Evolutionary conservation across 2,113 vertebrate genomes (phyloP), one percentile per base, ranked within the genome.

Genomic region (Gambusia affinis): DNA sequence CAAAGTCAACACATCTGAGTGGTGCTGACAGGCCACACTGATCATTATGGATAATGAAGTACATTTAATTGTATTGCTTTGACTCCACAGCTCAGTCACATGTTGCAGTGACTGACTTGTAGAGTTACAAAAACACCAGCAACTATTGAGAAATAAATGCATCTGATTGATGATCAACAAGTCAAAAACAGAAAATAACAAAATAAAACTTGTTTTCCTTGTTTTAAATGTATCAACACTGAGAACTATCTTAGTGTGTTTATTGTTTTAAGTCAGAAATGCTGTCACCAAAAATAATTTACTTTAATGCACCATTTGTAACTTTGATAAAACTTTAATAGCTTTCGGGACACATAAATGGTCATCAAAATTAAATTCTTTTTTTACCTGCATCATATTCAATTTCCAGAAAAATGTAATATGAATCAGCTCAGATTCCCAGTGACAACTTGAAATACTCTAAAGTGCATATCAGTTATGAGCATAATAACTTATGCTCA

Each of bases 1-100:
- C 75, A 81, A 78, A 88, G 82, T 78, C 80, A 82, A 87, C 86
- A 82, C 73, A 76, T 66, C 70, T 63, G 68, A 83, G 70, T 19
- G 61, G 61, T n/a, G 77, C 79, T 83, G 86, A 84, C 85, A 73
- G 70, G 14, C 11, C 66, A 28, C 39, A 73, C 68, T 31, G 77
- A 57, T 73, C 78, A 72, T 70, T 73, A 83, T 79, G 69, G 75
- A 63, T 77, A 72, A 77, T 75, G 74, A 82, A 78, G 76, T 62
- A 47, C 7, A 28, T 80, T 82, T 85, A 42, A 78, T 76, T 62
- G 31, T 69, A 62, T 64, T 10, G 29, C 65, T 84, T 80, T 42
- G 78, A 63, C 64, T 61, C 64, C 39, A 37, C 72, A 71, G 73
- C 71, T 80, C 37, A 29, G 39, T 72, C 68, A 65, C 28, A 19